A percentile compares a stretch with the other conserved stretches of the same genome.
Evolutionary conservation across 2,797 vertebrate species (phyloP).

Genomic region (Oreochromis mossambicus): DNA sequence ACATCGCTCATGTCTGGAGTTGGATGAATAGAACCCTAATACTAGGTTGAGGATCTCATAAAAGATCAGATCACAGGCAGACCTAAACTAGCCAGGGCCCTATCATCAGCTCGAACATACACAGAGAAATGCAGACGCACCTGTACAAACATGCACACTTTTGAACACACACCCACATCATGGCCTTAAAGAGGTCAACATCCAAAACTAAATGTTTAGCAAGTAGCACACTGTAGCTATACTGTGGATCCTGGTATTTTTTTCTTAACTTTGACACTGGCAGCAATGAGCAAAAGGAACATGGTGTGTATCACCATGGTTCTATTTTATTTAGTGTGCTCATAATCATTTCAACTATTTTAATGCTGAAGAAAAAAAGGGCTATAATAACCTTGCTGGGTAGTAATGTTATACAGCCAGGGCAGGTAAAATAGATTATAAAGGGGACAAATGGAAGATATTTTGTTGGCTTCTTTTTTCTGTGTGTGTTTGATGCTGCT

Average conservation of each 20-base stretch:
- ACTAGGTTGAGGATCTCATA: background rate
- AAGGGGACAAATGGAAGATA: background rate
- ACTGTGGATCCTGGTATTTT: background rate
- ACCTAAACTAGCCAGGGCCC: background rate
- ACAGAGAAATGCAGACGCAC: background rate
- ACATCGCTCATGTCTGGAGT: constrained; percentile 4
- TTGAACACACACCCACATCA: background rate
- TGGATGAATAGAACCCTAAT: background rate
- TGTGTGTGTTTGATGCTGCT: background rate
- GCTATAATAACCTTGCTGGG: background rate
- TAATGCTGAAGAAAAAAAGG: background rate
- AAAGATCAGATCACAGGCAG: background rate
- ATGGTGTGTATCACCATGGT: background rate
- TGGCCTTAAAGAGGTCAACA: background rate
- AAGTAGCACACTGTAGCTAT: background rate
- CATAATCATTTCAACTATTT: background rate
- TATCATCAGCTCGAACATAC: background rate
- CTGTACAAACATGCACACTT: constrained; percentile 9
- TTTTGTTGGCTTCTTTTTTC: background rate
- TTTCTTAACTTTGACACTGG: background rate
- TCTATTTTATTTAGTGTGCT: background rate
- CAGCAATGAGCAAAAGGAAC: background rate
- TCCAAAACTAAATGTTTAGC: constrained; percentile 26
- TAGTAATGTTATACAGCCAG: background rate
- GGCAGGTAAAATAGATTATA: background rate